Evolutionary conservation across 2,888 invertebrate species (phyloP), one percentile per base, ranked within the genome.

Genomic region (Pardosa pseudoannulata): DNA sequence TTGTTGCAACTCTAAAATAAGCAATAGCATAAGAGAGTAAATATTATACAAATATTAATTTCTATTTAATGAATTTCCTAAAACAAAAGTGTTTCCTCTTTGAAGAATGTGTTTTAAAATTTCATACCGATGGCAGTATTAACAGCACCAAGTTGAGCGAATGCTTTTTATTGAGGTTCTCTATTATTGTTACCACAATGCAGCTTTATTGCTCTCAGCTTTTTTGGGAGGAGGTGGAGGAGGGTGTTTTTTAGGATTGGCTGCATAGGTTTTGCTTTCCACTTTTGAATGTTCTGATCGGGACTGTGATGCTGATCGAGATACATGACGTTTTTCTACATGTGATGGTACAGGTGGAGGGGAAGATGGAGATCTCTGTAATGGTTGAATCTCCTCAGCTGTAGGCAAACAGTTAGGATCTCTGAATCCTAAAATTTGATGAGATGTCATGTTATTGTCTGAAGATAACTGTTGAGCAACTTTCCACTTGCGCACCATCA

Each of bases 391-490:
- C n/a, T 28, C 75, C 39, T 75, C 64, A 1, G 81, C 67, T n/a
- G 89, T 62, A 13, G 89, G 88, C 23, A 89, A 65, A 73, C 86
- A 88, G 13, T 75, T 88, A 16, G 90, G 90, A 88, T 91, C 91
- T 76, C 97, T 93, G 91, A 97, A 97, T 0, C 97, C 97, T 5
- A 97, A 93, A 1, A 97, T 97, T 91, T 97, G 96, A 90, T 97
- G 97, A 0, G 97, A 97, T 62, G 96, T 96, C 1, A 29, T 27
- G 16, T 95, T 94, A 13, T 95, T 94, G 91, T 97, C 97, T 31
- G 95, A 92, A 91, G 96, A 96, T 91, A 97, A 96, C 91, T 97
- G 97, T 90, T 97, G 97, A 1, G 97, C 97, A 0, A 97, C 96
- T 90, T 96, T 96, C 92, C 92, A 92, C 90, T 97, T 97, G 90